Evolutionary conservation across 1,140 invertebrate genomes (phyloP), one percentile per base, ranked within the genome.

Genomic region (Scylla paramamosain): DNA sequence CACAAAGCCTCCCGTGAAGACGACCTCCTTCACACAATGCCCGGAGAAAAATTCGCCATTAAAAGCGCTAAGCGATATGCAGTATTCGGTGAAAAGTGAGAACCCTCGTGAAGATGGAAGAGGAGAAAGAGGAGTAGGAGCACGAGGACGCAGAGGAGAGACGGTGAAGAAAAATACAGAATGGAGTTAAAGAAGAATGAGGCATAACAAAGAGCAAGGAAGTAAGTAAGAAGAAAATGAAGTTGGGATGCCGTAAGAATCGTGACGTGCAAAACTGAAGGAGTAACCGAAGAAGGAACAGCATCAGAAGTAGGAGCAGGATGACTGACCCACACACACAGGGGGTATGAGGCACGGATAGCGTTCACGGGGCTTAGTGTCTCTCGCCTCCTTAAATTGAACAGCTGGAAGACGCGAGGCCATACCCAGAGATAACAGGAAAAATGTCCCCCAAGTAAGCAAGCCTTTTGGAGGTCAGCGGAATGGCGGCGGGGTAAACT

Each of bases 1-100:
- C 67, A 77, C 67, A 77, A 77, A 77, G 67, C 67, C 67, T 77
- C 67, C 67, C 67, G 67, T 77, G 67, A 77, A 77, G 67, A 77
- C 67, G 67, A 77, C 67, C 67, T 77, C 67, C 67, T 77, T 20
- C 67, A 77, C 67, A 77, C 67, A 77, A 77, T 77, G 67, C 67
- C 25, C 67, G 67, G 67, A 77, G 67, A 77, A 77, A 77, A 77
- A 77, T 77, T 77, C 67, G 67, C 67, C 67, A 77, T 77, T 77
- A 77, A 77, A 77, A 77, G 67, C 67, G 67, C 67, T 77, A 77
- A 77, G 67, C 67, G 67, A 77, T 77, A 77, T 77, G 67, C 67
- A 77, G 67, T 77, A 77, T 77, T 77, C 67, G 67, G 20, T 77
- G 67, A 77, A 77, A 77, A 77, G n/a, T n/a, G 67, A 77, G 67